Percentiles rank a stretch among this genome's conserved stretches.
phyloP scores from a whole-genome alignment of 1,140 invertebrate species.

The Coptotermes formosanus region DNA sequence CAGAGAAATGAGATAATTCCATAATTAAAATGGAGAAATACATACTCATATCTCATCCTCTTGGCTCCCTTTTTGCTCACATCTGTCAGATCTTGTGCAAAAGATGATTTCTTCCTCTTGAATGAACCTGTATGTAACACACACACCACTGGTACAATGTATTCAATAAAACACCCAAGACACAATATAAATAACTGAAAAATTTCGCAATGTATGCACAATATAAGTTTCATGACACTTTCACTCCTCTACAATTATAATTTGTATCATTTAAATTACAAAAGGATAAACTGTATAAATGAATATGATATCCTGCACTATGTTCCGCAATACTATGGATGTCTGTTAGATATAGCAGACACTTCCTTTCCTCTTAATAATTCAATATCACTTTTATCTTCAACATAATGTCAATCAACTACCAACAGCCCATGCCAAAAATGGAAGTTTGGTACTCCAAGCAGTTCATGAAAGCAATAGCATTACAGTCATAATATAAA shows the following conservation, averaged over 20 bases:
- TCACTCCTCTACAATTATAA: neutral
- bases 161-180: neutral
- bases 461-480: no score
- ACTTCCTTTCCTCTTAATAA: no score
- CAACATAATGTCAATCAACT: no score
- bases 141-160: neutral
- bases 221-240: constrained; percentile 3
- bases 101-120: constrained; percentile 53
- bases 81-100: constrained; percentile 70
- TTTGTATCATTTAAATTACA: no score
- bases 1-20: neutral
- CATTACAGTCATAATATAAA: no score
- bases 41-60: constrained; percentile 64
- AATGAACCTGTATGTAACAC: constrained; percentile 40
- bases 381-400: no score
- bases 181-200: neutral
- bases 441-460: no score
- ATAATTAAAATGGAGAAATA: constrained; percentile 28
- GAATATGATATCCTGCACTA: no score
- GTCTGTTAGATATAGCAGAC: no score
- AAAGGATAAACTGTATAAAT: no score
- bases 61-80: constrained; percentile 67
- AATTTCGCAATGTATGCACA: neutral
- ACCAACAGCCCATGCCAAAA: no score
- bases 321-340: no score